phyloP scores from a whole-genome alignment of 2,113 vertebrate genomes.

The Centropus bengalensis region DNA sequence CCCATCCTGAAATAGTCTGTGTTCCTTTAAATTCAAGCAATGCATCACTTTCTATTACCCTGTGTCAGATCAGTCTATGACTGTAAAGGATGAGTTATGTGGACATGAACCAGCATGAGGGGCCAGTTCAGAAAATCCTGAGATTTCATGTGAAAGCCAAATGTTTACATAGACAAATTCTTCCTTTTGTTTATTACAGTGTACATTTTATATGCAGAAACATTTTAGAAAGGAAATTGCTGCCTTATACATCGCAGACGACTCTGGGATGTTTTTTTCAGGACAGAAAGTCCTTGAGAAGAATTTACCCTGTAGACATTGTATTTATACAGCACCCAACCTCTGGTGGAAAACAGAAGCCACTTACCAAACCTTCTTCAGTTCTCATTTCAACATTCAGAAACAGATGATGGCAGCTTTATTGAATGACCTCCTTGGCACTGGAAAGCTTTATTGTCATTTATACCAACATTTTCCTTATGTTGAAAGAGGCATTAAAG shows the following conservation, averaged over 20 bases:
- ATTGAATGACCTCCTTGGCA: not conserved
- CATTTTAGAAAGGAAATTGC: not conserved
- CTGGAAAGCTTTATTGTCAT: not conserved
- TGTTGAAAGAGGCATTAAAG: not conserved
- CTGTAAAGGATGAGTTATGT: conserved; percentile 80
- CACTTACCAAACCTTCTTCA: not conserved
- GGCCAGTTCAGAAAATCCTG: conserved; percentile 55
- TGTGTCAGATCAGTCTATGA: conserved; percentile 77
- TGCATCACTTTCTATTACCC: conserved; percentile 81
- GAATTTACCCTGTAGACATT: not conserved
- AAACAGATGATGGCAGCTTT: not conserved
- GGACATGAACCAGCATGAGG: conserved; percentile 70
- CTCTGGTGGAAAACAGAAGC: not conserved
- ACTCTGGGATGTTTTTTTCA: not conserved
- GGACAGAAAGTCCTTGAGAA: not conserved
- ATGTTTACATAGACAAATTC: conserved; percentile 16
- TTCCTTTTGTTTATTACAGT: not conserved
- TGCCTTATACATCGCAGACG: not conserved
- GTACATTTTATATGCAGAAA: not conserved
- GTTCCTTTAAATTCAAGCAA: conserved; percentile 84
- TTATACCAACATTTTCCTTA: not conserved
- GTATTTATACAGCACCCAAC: not conserved
- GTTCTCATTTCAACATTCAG: not conserved
- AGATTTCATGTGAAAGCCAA: conserved; percentile 60
- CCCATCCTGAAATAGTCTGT: conserved; percentile 76